These are phyloP conservation scores for Hippocampus kuda DNA, from an alignment of 2,797 vertebrate species.

Conservation along the genomic window DNA sequence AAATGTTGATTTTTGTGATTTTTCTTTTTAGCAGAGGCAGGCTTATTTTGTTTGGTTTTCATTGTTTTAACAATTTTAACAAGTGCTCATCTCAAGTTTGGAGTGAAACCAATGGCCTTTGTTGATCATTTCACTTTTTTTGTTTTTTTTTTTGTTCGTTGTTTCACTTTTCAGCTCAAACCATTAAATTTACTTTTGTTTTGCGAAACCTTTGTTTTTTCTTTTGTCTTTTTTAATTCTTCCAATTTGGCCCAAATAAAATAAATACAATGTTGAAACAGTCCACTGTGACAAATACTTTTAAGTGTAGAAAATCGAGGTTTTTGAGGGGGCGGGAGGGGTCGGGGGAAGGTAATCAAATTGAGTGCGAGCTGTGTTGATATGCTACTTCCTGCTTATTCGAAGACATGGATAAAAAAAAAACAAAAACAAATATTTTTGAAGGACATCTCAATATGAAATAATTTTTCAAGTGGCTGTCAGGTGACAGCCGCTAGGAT, in stretches of 20 bases:
- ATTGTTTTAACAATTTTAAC: conserved; percentile 34
- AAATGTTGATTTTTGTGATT: conserved; percentile 14
- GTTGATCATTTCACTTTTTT: conserved; percentile 50
- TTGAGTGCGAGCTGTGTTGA: background rate
- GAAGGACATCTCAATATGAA: background rate
- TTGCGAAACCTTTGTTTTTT: conserved; percentile 83
- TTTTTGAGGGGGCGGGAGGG: no score
- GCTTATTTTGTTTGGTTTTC: conserved; percentile 68
- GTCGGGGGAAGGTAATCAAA: background rate
- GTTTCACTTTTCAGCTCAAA: conserved; percentile 91
- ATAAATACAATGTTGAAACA: background rate
- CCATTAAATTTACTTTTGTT: conserved; percentile 99
- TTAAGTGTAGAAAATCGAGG: no score
- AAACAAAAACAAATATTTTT: background rate
- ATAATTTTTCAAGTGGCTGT: background rate
- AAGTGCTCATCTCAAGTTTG: conserved; percentile 72
- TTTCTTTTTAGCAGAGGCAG: conserved; percentile 59
- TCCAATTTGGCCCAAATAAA: background rate
- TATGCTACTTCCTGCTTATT: background rate
- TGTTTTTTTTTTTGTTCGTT: conserved; percentile 70
- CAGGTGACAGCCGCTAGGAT: background rate
- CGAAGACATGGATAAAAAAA: background rate
- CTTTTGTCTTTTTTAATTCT: conserved; percentile 48
- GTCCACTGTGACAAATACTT: no score
- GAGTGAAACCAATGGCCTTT: conserved; percentile 75